phyloP scores from a whole-genome alignment of 2,113 vertebrate species.

The Cacatua alba region DNA sequence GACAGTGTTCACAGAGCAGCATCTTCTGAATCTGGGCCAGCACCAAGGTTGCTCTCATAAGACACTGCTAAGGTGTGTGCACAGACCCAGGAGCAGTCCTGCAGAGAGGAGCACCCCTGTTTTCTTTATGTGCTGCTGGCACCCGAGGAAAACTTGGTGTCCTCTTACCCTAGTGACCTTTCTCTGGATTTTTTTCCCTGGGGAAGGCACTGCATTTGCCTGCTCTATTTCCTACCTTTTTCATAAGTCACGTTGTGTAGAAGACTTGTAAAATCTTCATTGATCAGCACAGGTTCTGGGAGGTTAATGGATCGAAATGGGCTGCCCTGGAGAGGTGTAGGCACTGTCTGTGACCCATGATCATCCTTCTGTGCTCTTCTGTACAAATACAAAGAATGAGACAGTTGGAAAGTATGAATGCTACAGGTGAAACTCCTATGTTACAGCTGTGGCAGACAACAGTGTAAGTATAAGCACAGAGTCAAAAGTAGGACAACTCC shows the following conservation, averaged over 20 bases:
- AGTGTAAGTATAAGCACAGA: not conserved
- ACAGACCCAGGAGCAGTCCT: not conserved
- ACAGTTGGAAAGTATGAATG: not conserved
- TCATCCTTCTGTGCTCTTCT: conserved; percentile 83
- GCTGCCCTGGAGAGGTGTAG: conserved; percentile 77
- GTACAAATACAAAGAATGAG: conserved; percentile 21
- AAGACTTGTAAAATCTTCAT: conserved; percentile 78
- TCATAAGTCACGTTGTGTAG: conserved; percentile 78
- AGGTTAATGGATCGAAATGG: conserved; percentile 80
- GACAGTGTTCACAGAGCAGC: not conserved
- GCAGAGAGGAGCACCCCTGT: not conserved
- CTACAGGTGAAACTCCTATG: not conserved
- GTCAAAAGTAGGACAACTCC: not conserved
- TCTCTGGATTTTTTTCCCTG: not conserved
- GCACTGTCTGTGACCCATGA: conserved; percentile 71
- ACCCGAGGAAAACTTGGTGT: not conserved
- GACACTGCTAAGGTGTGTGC: not conserved
- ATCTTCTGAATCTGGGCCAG: not conserved
- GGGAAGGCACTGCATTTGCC: not conserved
- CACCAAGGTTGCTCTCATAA: not conserved
- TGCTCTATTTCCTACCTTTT: conserved; percentile 72
- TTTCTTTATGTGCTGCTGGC: not conserved
- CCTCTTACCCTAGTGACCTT: not conserved
- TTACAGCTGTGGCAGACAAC: not conserved
- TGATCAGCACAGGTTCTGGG: conserved; percentile 77